Evolutionary conservation across 2,113 vertebrate genomes (phyloP), one percentile per base, ranked within the genome.

Genomic region (Neolamprologus longior): DNA sequence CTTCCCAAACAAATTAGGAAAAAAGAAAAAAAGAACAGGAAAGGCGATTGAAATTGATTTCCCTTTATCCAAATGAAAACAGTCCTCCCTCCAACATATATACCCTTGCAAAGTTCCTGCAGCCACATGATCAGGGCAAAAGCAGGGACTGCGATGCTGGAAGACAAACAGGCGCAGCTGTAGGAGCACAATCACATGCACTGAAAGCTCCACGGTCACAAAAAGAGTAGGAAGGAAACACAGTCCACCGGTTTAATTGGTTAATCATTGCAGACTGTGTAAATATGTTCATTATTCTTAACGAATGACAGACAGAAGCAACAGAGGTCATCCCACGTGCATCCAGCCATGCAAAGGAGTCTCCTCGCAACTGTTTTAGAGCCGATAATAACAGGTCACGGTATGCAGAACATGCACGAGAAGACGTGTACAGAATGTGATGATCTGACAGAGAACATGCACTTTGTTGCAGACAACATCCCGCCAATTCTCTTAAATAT

Each of bases 341-440:
- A 19, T 81, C 24, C 53, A 86, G 50, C 52, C 88, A 90, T 92
- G 92, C 92, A 92, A 80, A 91, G 14, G 52, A 91, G 31, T 26
- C 50, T 5, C 52, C 28, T 6, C 31, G 28, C 47, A 87, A 50
- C 10, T 13, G 17, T 53, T 82, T 82, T 10, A 50, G 9, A 88
- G 87, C 7, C 7, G 31, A 61, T 57, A 37, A 63, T 1, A 57
- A 54, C 1, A 9, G 21, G 14, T 57, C 42, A 21, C 14, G 35
- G 66, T 13, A 5, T 7, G 35, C 1, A 66, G 28, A 85, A 55
- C 92, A 94, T 90, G 87, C 88, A 88, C 3, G 57, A 85, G 14
- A 66, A 73, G 80, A 85, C 8, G 10, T 1, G 81, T 1, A 35
- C 10, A 68, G 81, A 89, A 55, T 19, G 3, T n/a, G 58, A 68